Conservation (phyloP, 2,888 invertebrate species). For the Polymixis lichenea region DNA sequence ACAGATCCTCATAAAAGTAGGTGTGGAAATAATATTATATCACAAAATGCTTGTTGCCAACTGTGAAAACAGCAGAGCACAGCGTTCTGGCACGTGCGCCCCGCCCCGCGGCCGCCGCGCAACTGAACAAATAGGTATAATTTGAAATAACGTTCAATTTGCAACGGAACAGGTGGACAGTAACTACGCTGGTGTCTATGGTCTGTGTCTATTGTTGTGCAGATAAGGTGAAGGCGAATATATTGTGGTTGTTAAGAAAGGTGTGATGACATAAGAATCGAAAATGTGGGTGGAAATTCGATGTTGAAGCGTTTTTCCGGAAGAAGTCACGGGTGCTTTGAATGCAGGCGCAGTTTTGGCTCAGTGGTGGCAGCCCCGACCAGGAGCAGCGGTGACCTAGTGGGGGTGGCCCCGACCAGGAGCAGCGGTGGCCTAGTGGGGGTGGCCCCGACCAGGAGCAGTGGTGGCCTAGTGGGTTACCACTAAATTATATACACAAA, state of each 20-base stretch:
- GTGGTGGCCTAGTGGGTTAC: no score
- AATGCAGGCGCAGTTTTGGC: no score
- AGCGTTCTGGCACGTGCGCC: constrained; percentile 49
- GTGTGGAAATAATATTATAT: constrained; percentile 42
- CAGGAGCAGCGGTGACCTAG: no score
- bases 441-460: no score
- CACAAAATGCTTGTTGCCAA: constrained; percentile 41
- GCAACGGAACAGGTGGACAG: constrained; percentile 61
- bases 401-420: no score
- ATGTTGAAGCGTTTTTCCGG: not conserved
- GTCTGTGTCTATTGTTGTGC: constrained; percentile 55
- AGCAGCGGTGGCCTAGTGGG: no score
- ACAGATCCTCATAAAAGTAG: constrained; percentile 29
- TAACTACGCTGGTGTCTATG: constrained; percentile 54
- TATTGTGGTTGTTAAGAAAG: not conserved
- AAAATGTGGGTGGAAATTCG: not conserved
- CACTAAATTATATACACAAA: no score
- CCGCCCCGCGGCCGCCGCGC: constrained; percentile 20
- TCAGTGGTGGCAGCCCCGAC: no score
- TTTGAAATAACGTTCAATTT: constrained; percentile 64
- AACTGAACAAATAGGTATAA: constrained; percentile 64
- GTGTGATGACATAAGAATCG: not conserved
- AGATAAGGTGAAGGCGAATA: constrained; percentile 18
- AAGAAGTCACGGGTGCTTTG: not conserved
- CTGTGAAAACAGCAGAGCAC: constrained; percentile 52